Percentiles rank a stretch among this genome's conserved stretches.
These are phyloP conservation scores for Phoronis australis DNA, from an alignment of 2,888 invertebrate species.

Conservation along the genomic window DNA sequence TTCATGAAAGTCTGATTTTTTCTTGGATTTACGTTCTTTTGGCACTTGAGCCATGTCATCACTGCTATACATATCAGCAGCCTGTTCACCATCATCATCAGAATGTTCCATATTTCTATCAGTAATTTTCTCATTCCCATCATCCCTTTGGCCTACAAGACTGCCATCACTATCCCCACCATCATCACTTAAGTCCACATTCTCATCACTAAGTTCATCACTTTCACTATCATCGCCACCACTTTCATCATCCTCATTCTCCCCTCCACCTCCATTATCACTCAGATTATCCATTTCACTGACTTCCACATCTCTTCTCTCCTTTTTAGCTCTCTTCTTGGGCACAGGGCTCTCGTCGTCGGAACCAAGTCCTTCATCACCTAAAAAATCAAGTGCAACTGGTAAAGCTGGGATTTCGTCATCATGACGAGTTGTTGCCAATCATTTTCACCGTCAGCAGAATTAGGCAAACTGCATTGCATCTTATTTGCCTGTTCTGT, in stretches of 20 bases:
- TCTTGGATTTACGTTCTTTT: background rate
- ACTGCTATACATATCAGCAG: too few relatives aligned
- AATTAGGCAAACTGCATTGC: too few relatives aligned
- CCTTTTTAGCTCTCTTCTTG: background rate
- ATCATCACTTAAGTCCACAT: constrained; percentile 17
- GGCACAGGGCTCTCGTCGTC: constrained; percentile 2
- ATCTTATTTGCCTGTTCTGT: too few relatives aligned
- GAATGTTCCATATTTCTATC: constrained; percentile 5
- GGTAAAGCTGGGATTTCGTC: too few relatives aligned
- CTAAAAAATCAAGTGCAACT: too few relatives aligned
- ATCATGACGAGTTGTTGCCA: too few relatives aligned
- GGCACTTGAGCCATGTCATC: too few relatives aligned
- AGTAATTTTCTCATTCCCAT: constrained; percentile 6
- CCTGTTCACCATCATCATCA: constrained; percentile 4
- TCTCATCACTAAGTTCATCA: constrained; percentile 51
- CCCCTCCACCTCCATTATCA: constrained; percentile 62
- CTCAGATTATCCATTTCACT: constrained; percentile 20
- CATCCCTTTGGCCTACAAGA: constrained; percentile 10
- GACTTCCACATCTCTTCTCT: constrained; percentile 2
- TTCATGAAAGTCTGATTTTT: constrained; percentile 50
- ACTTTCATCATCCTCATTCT: constrained; percentile 37
- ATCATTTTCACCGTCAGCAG: too few relatives aligned
- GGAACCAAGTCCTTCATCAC: background rate
- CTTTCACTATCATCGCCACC: constrained; percentile 50
- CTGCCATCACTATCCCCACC: constrained; percentile 5